Evolutionary conservation across 2,113 vertebrate species (phyloP), one percentile per base, ranked within the genome.

Genomic region (Channa maculata): DNA sequence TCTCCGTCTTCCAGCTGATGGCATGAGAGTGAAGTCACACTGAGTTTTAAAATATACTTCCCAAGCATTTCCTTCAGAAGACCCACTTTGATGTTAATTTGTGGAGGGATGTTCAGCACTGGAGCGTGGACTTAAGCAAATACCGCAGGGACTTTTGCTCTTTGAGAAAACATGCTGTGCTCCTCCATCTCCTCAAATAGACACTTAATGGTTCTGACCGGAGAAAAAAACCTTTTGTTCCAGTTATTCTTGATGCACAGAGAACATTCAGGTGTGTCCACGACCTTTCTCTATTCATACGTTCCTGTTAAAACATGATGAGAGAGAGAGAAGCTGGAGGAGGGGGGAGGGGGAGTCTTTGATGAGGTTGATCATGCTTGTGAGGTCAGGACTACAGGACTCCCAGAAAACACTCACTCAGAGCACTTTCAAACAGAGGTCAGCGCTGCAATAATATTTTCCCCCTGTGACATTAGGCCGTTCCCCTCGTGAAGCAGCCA

Each of bases 11-110:
- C 77, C 76, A 58, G 43, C 77, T 67, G 6, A 83, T 82, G 69
- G 58, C 66, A 69, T 85, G 90, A 94, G 91, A 93, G 89, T n/a
- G 93, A 88, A 91, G 86, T 95, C 95, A 94, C 77, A 95, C 95
- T 92, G 95, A 60, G 95, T 94, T 88, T 94, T 94, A 89, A 97
- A 97, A 97, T 94, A 96, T 86, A 94, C 93, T 93, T 94, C 89
- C 86, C 86, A 88, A 92, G 65, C 74, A 48, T 84, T 68, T 83
- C 49, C 65, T 85, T 82, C 72, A 75, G 74, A 85, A 89, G 51
- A 86, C 87, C 75, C 54, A 61, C 96, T 96, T 97, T 98, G 96
- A 97, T 95, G 95, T 96, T 80, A 75, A 13, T 89, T 85, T 94
- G 92, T 91, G 93, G 89, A 94, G 45, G 88, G 93, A 94, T 91